Conservation (phyloP, 2,797 vertebrate genomes). For the Eulemur coronatus region DNA sequence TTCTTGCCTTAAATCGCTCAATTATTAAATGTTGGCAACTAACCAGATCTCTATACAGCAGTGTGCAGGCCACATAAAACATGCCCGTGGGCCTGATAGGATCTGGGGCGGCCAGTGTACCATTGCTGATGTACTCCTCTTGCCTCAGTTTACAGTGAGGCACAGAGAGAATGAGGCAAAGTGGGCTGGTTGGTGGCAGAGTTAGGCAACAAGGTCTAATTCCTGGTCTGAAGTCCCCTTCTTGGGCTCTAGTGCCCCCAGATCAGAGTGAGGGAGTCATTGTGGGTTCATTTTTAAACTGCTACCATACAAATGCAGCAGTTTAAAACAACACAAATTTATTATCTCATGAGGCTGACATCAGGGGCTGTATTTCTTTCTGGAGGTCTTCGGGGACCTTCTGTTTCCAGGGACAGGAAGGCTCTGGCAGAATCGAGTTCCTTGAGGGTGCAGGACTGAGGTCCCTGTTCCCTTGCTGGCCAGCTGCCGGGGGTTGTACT, state of each 20-base stretch:
- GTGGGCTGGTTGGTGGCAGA: no score
- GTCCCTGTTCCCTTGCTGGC: background rate
- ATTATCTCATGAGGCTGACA: background rate
- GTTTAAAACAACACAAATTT: background rate
- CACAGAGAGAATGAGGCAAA: background rate
- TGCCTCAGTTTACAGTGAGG: background rate
- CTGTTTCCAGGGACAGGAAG: background rate
- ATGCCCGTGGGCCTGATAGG: background rate
- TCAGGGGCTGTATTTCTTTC: background rate
- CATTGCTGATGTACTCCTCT: no score
- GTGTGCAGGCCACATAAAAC: background rate
- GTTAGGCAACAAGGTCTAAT: background rate
- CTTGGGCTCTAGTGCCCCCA: background rate
- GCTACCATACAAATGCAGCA: background rate
- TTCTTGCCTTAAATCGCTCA: background rate
- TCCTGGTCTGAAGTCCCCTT: no score
- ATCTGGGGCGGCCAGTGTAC: background rate
- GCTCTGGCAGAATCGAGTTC: background rate
- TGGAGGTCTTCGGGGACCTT: background rate
- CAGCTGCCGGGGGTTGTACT: background rate
- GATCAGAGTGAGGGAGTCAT: background rate
- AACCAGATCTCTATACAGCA: background rate
- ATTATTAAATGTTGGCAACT: background rate
- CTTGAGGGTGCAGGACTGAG: background rate
- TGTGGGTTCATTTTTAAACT: background rate